Conservation (phyloP, 2,113 vertebrate genomes). For the Ovis canadensis region DNA sequence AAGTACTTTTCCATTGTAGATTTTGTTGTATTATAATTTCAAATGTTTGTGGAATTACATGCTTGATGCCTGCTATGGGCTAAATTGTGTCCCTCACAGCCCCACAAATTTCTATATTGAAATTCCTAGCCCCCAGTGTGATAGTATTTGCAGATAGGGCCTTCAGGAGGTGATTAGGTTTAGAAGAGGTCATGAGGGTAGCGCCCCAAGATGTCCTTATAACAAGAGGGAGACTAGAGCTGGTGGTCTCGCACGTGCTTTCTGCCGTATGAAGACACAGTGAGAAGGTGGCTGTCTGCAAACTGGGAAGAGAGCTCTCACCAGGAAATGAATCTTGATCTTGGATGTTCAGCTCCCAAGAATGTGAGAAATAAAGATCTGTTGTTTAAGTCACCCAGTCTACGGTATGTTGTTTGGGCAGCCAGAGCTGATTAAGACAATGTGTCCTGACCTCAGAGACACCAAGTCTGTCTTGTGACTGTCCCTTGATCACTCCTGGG, state of each 20-base stretch:
- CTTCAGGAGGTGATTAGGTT: neutral
- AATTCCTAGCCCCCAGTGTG: neutral
- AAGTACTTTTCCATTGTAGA: neutral
- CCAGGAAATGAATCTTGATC: neutral
- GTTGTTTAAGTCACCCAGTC: neutral
- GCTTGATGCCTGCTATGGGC: neutral
- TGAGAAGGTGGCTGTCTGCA: neutral
- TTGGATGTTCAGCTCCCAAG: neutral
- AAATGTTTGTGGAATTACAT: neutral
- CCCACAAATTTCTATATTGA: neutral
- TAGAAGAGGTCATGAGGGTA: neutral
- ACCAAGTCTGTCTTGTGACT: neutral
- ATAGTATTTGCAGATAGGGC: neutral
- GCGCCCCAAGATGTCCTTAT: neutral
- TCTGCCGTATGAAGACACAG: neutral
- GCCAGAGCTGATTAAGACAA: neutral
- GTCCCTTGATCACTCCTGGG: neutral
- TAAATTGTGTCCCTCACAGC: neutral
- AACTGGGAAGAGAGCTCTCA: neutral
- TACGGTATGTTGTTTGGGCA: neutral
- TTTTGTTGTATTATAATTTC: neutral
- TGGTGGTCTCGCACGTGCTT: neutral
- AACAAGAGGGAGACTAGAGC: neutral
- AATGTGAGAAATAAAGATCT: neutral
- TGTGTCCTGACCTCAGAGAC: neutral